Conservation (phyloP, 2,113 vertebrate species). For the Galeopterus variegatus region DNA sequence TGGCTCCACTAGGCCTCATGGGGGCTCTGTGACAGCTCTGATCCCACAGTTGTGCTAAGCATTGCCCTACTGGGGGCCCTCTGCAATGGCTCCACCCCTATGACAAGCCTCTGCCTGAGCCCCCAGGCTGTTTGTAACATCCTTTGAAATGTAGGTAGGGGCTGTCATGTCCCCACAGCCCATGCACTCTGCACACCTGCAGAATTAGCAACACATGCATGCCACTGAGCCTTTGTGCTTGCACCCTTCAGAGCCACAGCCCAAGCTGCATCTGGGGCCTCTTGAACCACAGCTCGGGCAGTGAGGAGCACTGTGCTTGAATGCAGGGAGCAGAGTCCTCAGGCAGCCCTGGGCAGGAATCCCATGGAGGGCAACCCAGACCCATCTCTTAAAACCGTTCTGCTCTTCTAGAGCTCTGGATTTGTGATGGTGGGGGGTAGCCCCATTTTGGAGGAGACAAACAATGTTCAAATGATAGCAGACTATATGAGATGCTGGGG, state of each 20-base stretch:
- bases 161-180: too few relatives aligned
- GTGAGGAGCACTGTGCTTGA: neutral
- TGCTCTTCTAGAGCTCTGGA: neutral
- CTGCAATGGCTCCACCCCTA: too few relatives aligned
- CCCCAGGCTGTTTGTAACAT: too few relatives aligned
- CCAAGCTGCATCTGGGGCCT: neutral
- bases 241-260: neutral
- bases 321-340: neutral
- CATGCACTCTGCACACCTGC: too few relatives aligned
- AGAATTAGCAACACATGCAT: neutral
- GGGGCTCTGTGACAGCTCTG: too few relatives aligned
- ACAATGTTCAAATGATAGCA: neutral
- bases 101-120: too few relatives aligned
- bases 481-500: neutral
- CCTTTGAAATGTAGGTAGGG: too few relatives aligned
- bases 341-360: neutral
- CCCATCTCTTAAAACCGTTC: neutral
- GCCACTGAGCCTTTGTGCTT: neutral
- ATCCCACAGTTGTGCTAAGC: too few relatives aligned
- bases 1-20: too few relatives aligned
- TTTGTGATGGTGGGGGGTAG: neutral
- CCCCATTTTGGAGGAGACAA: neutral
- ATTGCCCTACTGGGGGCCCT: too few relatives aligned
- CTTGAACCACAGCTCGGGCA: neutral
- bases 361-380: neutral